Conservation (phyloP, 2,113 vertebrate species). For the Heteronetta atricapilla region DNA sequence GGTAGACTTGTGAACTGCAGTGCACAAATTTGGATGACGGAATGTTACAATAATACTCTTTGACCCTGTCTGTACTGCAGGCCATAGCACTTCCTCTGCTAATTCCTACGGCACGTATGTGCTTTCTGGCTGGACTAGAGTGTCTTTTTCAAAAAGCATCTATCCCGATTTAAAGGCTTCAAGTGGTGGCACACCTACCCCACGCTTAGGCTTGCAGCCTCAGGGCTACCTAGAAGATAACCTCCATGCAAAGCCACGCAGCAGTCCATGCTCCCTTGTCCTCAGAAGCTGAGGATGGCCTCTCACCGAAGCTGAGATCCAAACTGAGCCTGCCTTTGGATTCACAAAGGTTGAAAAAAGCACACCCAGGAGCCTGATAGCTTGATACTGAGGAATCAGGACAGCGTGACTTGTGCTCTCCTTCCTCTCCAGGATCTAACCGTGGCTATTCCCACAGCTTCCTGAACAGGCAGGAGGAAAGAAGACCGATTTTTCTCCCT, state of each 20-base stretch:
- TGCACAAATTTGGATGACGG: constrained; percentile 1
- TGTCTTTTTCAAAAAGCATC: background rate
- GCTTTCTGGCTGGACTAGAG: constrained; percentile 7
- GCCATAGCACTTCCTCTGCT: constrained; percentile 21
- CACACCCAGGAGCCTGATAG: background rate
- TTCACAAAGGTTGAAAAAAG: background rate
- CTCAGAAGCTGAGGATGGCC: background rate
- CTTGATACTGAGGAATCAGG: background rate
- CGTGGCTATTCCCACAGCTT: background rate
- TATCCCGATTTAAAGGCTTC: constrained; percentile 6
- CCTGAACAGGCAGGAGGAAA: background rate
- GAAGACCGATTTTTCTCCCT: background rate
- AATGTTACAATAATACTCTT: constrained; percentile 44
- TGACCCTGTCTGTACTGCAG: constrained; percentile 24
- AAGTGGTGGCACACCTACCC: constrained; percentile 7
- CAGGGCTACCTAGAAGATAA: background rate
- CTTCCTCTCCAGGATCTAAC: background rate
- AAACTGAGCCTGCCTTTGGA: background rate
- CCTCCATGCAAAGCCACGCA: background rate
- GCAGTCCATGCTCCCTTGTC: background rate
- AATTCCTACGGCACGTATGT: constrained; percentile 12
- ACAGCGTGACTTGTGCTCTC: background rate
- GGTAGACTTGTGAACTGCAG: background rate
- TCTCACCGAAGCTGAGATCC: background rate
- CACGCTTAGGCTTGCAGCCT: background rate